Evolutionary conservation across 2,113 vertebrate species (phyloP).

Genomic region (Macrotis lagotis): DNA sequence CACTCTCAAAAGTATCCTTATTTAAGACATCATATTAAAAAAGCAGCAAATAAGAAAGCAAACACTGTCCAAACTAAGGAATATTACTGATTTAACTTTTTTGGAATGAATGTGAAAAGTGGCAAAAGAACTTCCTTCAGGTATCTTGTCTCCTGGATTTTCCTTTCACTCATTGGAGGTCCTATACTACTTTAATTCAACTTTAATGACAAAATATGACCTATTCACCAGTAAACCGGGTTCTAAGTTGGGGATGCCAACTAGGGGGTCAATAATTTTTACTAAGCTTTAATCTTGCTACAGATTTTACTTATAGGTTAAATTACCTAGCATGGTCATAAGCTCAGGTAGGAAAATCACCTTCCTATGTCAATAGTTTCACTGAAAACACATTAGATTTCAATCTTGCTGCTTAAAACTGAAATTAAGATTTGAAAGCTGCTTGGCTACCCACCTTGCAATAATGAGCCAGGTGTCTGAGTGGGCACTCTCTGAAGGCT

Average conservation of each 20-base stretch:
- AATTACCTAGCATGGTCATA: background rate
- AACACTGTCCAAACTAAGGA: background rate
- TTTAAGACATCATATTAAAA: constrained; percentile 21
- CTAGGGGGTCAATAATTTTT: background rate
- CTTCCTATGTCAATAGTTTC: constrained; percentile 48
- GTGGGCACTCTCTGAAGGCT: constrained; percentile 52
- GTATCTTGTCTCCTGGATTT: constrained; percentile 4
- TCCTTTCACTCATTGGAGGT: background rate
- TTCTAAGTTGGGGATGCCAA: background rate
- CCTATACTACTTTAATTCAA: background rate
- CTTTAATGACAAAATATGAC: constrained; percentile 9
- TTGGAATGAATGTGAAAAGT: constrained; percentile 34
- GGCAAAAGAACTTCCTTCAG: constrained; percentile 8
- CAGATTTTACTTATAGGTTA: background rate
- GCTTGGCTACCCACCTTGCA: constrained; percentile 48
- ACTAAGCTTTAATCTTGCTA: background rate
- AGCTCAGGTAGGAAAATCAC: background rate
- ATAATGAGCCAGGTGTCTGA: constrained; percentile 58
- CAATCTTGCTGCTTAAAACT: constrained; percentile 59
- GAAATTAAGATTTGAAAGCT: constrained; percentile 65
- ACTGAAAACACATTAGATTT: constrained; percentile 55
- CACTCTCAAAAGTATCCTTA: constrained; percentile 3
- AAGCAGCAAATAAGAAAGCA: constrained; percentile 33
- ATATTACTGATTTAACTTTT: constrained; percentile 14
- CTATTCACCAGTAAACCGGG: constrained; percentile 13